Conservation (phyloP, 2,888 invertebrate genomes). For the Hyalella azteca region DNA sequence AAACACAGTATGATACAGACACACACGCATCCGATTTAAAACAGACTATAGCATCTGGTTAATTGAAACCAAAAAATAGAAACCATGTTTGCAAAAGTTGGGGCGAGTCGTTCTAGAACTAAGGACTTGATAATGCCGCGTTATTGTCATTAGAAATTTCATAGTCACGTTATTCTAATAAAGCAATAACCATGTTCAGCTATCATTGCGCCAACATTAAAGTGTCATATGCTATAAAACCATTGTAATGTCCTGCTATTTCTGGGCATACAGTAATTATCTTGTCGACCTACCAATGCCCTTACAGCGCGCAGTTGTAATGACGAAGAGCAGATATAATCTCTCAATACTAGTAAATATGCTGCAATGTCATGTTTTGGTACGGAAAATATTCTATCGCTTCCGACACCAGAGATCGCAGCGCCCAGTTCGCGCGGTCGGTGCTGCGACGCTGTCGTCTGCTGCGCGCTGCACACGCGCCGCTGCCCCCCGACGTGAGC, state of each 20-base stretch:
- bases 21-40: too few species aligned
- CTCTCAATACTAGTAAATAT: neutral
- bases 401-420: neutral
- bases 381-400: too few species aligned
- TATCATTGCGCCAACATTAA: too few species aligned
- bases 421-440: neutral
- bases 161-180: too few species aligned
- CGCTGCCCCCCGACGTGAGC: constrained; percentile 23
- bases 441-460: neutral
- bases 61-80: too few species aligned
- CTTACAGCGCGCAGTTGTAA: neutral
- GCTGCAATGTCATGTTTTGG: neutral
- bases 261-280: neutral
- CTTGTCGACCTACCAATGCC: neutral
- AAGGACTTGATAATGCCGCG: too few species aligned
- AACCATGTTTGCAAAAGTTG: too few species aligned
- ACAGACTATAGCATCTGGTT: too few species aligned
- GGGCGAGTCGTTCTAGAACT: too few species aligned
- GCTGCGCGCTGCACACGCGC: neutral
- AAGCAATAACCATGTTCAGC: too few species aligned
- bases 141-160: too few species aligned
- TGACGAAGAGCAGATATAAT: neutral
- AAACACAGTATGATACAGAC: too few species aligned
- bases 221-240: neutral
- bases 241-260: neutral